Evolutionary conservation across 1,140 invertebrate genomes (phyloP).

Genomic region (Hylaeus volcanicus): DNA sequence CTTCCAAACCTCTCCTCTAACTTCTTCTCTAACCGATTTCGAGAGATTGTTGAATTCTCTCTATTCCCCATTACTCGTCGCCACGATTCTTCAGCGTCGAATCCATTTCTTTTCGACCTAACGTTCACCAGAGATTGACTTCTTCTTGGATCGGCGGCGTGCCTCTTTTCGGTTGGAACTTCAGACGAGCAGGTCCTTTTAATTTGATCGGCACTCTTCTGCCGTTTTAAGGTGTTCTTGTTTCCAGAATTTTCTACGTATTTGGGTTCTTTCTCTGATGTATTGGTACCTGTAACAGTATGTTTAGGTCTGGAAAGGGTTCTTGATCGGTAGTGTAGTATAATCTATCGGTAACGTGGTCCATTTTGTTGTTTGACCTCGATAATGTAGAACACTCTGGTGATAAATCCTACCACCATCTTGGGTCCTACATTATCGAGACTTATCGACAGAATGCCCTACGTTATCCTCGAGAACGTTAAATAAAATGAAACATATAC

Average conservation of each 20-base stretch:
- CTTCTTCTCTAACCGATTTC: not conserved
- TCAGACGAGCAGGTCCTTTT: not conserved
- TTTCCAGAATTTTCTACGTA: not conserved
- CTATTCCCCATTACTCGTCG: not conserved
- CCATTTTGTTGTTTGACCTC: too few species aligned
- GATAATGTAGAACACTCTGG: too few species aligned
- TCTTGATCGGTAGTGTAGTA: too few species aligned
- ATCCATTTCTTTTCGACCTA: not conserved
- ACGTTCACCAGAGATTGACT: conserved; percentile 11
- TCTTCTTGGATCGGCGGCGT: not conserved
- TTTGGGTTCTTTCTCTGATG: not conserved
- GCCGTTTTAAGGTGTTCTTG: not conserved
- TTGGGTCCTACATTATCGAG: too few species aligned
- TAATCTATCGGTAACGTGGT: too few species aligned
- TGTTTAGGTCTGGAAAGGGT: too few species aligned
- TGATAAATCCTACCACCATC: too few species aligned
- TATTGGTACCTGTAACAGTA: conserved; percentile 8
- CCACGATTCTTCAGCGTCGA: too few species aligned
- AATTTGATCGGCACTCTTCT: conserved; percentile 18
- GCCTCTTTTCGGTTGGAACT: too few species aligned
- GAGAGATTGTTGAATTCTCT: not conserved
- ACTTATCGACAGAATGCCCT: too few species aligned
- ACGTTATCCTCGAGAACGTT: too few species aligned
- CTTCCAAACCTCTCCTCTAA: not conserved
- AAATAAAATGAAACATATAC: too few species aligned